Evolutionary conservation across 2,888 invertebrate genomes (phyloP).

Genomic region (Venusia cambrica): DNA sequence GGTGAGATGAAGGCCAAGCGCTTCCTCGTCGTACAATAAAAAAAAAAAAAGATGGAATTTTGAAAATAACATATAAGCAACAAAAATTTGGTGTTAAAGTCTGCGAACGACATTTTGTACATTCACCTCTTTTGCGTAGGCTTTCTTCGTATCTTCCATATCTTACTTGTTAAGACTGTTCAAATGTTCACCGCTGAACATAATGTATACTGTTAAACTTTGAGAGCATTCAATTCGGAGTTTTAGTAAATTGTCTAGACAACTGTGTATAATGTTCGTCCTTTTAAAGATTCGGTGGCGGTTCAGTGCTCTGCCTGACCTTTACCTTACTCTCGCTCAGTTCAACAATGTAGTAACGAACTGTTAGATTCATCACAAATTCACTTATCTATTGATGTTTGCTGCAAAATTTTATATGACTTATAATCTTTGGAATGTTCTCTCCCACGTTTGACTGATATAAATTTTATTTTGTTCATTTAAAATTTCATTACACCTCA

Average conservation of each 20-base stretch:
- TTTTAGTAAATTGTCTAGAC: slow-evolving; percentile 45
- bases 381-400: slow-evolving; percentile 32
- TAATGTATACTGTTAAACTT: slow-evolving; percentile 25
- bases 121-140: too few relatives aligned
- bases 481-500: not conserved
- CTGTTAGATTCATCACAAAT: slow-evolving; percentile 31
- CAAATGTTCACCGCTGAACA: slow-evolving; percentile 9
- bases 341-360: slow-evolving; percentile 34
- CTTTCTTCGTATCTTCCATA: too few relatives aligned
- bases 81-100: too few relatives aligned
- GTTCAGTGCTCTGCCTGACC: slow-evolving; percentile 56
- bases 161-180: not conserved
- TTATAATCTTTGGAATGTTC: slow-evolving; percentile 8
- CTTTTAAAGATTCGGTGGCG: slow-evolving; percentile 42
- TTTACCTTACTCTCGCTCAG: slow-evolving; percentile 30
- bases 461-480: slow-evolving; percentile 12
- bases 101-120: too few relatives aligned
- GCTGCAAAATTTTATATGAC: slow-evolving; percentile 23
- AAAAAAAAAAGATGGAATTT: too few relatives aligned
- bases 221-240: slow-evolving; percentile 28
- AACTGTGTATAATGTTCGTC: slow-evolving; percentile 39
- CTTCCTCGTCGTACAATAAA: too few relatives aligned
- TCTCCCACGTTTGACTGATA: slow-evolving; percentile 7
- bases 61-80: too few relatives aligned
- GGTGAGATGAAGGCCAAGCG: too few relatives aligned